These are phyloP conservation scores for Scaptomyza flava DNA, from an alignment of 2,888 invertebrate species.

Conservation along the genomic window DNA sequence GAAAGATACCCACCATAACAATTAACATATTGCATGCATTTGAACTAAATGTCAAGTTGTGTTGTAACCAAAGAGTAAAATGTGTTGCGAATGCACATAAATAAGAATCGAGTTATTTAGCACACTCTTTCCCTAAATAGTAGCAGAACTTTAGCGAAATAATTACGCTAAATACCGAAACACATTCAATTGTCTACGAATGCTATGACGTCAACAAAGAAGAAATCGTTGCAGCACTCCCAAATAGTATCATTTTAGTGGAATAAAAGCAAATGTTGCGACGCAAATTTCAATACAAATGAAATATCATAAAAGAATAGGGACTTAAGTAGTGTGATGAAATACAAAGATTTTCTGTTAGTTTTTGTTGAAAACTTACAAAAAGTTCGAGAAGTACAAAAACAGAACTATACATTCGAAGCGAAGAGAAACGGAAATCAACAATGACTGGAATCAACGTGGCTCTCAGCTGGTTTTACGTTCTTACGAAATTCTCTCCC, in stretches of 20 bases:
- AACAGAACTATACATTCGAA: constrained; percentile 12
- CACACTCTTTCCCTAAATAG: constrained; percentile 62
- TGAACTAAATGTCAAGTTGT: constrained; percentile 39
- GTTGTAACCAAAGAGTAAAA: constrained; percentile 8
- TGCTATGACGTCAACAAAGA: constrained; percentile 1
- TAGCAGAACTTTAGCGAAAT: constrained; percentile 51
- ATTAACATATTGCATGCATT: too few relatives aligned
- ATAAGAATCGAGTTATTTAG: constrained; percentile 56
- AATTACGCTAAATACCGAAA: constrained; percentile 67
- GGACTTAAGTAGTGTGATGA: background rate
- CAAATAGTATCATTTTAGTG: background rate
- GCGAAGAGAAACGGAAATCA: constrained; percentile 23
- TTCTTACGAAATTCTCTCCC: constrained; percentile 61
- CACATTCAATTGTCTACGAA: constrained; percentile 41
- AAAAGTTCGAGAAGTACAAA: constrained; percentile 32
- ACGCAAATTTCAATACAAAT: background rate
- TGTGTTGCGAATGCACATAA: constrained; percentile 10
- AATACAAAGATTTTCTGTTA: background rate
- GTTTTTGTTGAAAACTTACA: background rate
- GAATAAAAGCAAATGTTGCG: too few relatives aligned
- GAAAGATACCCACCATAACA: too few relatives aligned
- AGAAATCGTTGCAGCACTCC: constrained; percentile 5
- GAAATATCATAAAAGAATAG: background rate
- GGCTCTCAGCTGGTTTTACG: constrained; percentile 45
- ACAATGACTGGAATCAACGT: constrained; percentile 21